Conservation (phyloP, 23 tunicate genomes). For the Oikopleura vanhoeffeni region DNA sequence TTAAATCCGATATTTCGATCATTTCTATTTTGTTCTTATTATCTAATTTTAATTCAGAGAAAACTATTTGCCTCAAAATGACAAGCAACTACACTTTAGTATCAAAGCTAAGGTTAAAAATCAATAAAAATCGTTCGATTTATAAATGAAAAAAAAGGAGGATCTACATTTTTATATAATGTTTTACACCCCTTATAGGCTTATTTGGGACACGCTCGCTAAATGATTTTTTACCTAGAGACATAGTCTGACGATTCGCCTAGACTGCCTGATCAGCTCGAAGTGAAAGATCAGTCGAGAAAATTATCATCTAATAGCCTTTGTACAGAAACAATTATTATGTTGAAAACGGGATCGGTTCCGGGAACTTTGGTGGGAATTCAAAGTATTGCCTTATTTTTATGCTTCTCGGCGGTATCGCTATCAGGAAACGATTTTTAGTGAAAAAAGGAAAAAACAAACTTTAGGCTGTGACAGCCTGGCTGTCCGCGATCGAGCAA, state of each 20-base stretch:
- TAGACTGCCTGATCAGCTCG: background rate
- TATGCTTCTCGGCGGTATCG: background rate
- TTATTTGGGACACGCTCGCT: too few relatives aligned
- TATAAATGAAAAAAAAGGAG: background rate
- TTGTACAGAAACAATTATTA: background rate
- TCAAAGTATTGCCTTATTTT: background rate
- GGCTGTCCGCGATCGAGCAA: too few relatives aligned
- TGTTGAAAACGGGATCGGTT: background rate
- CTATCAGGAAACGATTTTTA: background rate
- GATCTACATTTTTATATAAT: too few relatives aligned
- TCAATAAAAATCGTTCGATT: too few relatives aligned
- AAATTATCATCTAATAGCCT: background rate
- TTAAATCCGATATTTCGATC: background rate
- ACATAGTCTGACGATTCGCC: background rate
- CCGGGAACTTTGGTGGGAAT: background rate
- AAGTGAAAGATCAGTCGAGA: background rate
- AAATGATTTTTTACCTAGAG: background rate
- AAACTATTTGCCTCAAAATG: background rate
- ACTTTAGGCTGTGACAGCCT: too few relatives aligned
- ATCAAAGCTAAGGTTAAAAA: slow-evolving; percentile 1
- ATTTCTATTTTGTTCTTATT: too few relatives aligned
- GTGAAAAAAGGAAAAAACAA: too few relatives aligned
- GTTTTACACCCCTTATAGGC: too few relatives aligned
- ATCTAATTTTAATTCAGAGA: too few relatives aligned
- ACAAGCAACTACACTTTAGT: background rate